Evolutionary conservation across 30 jellyfish, hydroid and myxozoan species (phyloP), one percentile per base, ranked within the genome.

Genomic region (Calvadosia cruxmelitensis): DNA sequence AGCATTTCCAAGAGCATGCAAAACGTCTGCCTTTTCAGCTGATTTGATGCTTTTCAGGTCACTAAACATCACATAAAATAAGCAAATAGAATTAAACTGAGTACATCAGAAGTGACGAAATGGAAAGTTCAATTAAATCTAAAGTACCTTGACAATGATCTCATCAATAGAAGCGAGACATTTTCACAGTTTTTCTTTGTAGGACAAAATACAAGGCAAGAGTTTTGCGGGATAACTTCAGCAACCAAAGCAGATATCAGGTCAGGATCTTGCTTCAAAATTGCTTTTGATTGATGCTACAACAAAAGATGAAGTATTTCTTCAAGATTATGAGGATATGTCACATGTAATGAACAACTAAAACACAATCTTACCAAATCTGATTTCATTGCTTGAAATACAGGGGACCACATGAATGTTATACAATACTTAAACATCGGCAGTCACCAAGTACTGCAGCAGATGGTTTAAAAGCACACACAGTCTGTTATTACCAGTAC

Each of bases 201-300:
- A 0, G 99, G 80, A 33, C 99, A 92, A 76, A 92, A 92, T 16
- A 92, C 69, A 29, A 92, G 84, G 62, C 99, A 92, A 0, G 99
- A 92, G 57, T 92, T 52, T 33, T 73, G 52, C 25, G 99, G 95
- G 1, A 82, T 75, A 15, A 92, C 94, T 69, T 92, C 99, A 27
- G 63, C 7, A 3, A 79, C 99, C 34, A 92, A 74, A 13, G 94
- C 79, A 34, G 81, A 64, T 12, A 87, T 24, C 48, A 70, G 93
- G 42, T 87, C 97, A 1, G 93, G 80, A 61, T 87, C 97, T 12
- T 64, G 15, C 57, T 42, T 10, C 57, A 42, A 20, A 20, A 42
- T 20, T 42, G 10, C 20, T 20, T 42, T 42, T 10, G 57, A 20
- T 5, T n/a, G n/a, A n/a, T n/a, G n/a, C n/a, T n/a, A n/a, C n/a